Percentiles rank a stretch among this genome's conserved stretches.
Evolutionary conservation across 2,797 vertebrate genomes (phyloP).

Genomic region (Cuniculus paca): DNA sequence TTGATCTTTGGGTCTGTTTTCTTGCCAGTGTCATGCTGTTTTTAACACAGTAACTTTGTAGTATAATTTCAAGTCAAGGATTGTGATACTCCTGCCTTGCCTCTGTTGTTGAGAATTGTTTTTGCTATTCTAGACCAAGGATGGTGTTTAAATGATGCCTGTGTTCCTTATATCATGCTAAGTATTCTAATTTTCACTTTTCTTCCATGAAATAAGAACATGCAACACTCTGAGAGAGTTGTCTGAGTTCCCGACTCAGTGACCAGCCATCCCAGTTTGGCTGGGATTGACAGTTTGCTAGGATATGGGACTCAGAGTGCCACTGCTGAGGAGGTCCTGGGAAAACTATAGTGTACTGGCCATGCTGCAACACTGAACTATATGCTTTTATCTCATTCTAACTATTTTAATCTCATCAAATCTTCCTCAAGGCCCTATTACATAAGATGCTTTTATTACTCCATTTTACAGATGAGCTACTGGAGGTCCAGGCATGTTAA

Average conservation of each 20-base stretch:
- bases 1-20: not conserved
- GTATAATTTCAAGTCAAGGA: not conserved
- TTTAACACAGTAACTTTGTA: not conserved
- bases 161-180: not conserved
- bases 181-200: constrained; percentile 16
- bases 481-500: not conserved
- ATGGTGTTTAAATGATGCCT: not conserved
- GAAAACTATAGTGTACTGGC: not conserved
- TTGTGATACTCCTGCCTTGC: not conserved
- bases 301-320: not conserved
- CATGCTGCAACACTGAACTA: too few relatives aligned
- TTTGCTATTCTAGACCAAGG: not conserved
- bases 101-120: not conserved
- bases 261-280: not conserved
- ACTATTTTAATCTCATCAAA: not conserved
- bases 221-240: not conserved
- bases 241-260: not conserved
- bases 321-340: not conserved
- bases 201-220: constrained; percentile 35
- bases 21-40: not conserved
- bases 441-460: not conserved
- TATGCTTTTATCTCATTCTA: not conserved
- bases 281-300: not conserved
- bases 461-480: not conserved
- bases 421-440: not conserved